These are phyloP conservation scores for Vandiemenella viatica DNA, from an alignment of 2,888 invertebrate species.

Conservation along the genomic window DNA sequence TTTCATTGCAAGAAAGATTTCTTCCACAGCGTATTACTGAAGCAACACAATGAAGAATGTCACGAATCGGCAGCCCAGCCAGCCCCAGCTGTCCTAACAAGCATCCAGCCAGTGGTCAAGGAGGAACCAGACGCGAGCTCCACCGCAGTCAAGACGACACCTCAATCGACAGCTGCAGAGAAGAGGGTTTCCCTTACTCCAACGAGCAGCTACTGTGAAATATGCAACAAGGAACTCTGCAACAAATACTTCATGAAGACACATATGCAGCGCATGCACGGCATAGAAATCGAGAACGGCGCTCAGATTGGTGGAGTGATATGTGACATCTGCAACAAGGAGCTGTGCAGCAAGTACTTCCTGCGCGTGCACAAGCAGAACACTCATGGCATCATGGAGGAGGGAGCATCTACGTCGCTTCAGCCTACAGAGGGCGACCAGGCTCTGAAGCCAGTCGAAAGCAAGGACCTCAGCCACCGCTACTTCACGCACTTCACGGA, in stretches of 20 bases:
- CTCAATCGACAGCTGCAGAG: slow-evolving; percentile 26
- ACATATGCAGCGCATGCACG: slow-evolving; percentile 98
- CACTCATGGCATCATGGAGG: slow-evolving; percentile 89
- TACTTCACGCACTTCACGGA: slow-evolving; percentile 56
- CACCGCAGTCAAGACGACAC: slow-evolving; percentile 15
- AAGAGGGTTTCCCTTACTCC: slow-evolving; percentile 46
- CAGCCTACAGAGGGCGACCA: slow-evolving; percentile 26
- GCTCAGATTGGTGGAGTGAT: slow-evolving; percentile 86
- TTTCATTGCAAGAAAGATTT: slow-evolving; percentile 44
- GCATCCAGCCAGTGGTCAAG: slow-evolving; percentile 14
- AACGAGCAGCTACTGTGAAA: slow-evolving; percentile 85
- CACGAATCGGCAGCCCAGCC: slow-evolving; percentile 32
- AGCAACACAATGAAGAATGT: slow-evolving; percentile 51
- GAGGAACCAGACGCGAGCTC: slow-evolving; percentile 21
- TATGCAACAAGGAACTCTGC: slow-evolving; percentile 96
- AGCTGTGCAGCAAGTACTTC: slow-evolving; percentile 95
- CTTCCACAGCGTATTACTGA: slow-evolving; percentile 44
- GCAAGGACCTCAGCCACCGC: slow-evolving; percentile 41
- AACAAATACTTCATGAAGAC: slow-evolving; percentile 99
- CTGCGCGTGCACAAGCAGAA: slow-evolving; percentile 94
- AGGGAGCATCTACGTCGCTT: slow-evolving; percentile 25
- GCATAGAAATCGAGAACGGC: slow-evolving; percentile 83
- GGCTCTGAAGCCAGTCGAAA: slow-evolving; percentile 36
- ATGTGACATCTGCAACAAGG: slow-evolving; percentile 95
- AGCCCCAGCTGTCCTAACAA: neutral